Conservation (phyloP, 2,797 vertebrate species). For the Caiman crocodilus region DNA sequence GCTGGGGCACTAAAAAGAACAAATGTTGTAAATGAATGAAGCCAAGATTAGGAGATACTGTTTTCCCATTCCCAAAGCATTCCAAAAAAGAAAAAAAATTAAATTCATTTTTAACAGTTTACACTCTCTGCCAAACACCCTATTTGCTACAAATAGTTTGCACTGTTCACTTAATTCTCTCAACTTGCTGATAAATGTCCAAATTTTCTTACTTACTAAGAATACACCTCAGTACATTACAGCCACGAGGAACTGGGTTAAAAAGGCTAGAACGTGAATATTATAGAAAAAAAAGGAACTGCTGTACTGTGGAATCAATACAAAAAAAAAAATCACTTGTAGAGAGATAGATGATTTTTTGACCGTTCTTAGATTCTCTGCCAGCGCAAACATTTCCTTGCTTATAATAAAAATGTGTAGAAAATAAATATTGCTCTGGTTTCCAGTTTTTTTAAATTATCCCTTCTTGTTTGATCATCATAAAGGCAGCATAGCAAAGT, state of each 20-base stretch:
- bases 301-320: background rate
- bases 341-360: background rate
- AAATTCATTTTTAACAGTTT: background rate
- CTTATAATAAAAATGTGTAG: background rate
- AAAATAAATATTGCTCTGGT: background rate
- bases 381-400: background rate
- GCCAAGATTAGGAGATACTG: background rate
- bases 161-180: conserved; percentile 37
- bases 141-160: conserved; percentile 41
- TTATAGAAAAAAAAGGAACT: background rate
- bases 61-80: background rate
- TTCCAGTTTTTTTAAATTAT: conserved; percentile 27
- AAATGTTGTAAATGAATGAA: background rate
- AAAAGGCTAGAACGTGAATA: background rate
- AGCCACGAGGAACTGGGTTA: background rate
- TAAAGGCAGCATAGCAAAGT: conserved; percentile 1
- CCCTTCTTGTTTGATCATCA: background rate
- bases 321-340: background rate
- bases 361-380: background rate
- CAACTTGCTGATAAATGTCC: background rate
- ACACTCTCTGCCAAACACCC: background rate
- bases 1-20: background rate
- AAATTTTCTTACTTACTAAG: background rate
- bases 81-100: background rate
- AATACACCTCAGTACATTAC: background rate